Evolutionary conservation across 2,888 invertebrate species (phyloP), one percentile per base, ranked within the genome.

Genomic region (Bibio marci): DNA sequence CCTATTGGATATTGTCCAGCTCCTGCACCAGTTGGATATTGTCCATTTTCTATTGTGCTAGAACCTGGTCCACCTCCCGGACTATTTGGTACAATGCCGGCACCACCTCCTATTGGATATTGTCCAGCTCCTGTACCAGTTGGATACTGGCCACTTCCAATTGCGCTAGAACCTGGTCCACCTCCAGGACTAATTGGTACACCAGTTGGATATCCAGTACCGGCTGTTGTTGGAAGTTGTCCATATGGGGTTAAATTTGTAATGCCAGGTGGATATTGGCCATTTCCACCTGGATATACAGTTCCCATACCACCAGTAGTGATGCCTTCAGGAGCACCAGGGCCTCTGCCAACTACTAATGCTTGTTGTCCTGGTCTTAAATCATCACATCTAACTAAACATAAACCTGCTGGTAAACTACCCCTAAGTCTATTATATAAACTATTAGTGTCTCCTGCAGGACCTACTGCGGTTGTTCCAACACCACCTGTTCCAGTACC

Each of bases 351-450:
- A 8, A 32, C n/a, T 18, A 7, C 3, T 32, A 4, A 17, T 15
- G 22, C 8, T 32, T 32, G n/a, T n/a, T n/a, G 17, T 4, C 18
- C 32, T 17, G 32, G 8, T 11, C 12, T 17, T 18, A 32, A 32
- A 4, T 11, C 19, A 17, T 36, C 31, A 17, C 40, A 40, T 30
- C 35, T 18, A 3, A 40, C 34, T 6, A 40, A 12, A 17, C 40
- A 40, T 11, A 40, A 35, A n/a, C 40, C 40, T 11, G 19, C 22
- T 15, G 40, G 40, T 11, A 40, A 13, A 30, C 31, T 37, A 10
- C 31, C 19, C 10, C 31, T 37, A 4, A 37, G 13, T 12, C 37
- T 30, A 30, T 17, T n/a, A 14, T 22, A 17, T 3, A 31, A 10
- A 25, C 31, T 31, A 11, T 30, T 14, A 22, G 5, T 22, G 22